Base-by-base conservation (phyloP, 2,888 invertebrate species). In the Pammene fasciana region DNA sequence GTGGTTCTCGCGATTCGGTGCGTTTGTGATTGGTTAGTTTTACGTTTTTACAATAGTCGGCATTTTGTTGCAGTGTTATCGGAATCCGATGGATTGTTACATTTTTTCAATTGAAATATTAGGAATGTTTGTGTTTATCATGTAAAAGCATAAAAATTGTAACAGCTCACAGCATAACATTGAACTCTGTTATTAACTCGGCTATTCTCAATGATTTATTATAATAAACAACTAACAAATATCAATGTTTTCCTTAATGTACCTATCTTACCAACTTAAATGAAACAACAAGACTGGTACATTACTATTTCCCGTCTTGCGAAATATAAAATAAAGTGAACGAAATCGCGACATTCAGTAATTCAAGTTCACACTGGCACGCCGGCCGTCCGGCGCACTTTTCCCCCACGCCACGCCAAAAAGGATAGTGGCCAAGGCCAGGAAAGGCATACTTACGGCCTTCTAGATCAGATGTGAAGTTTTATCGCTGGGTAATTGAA, bases 401-500 rank as follows among this genome's bases (percentile, higher is more conserved):
- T 57, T 41, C 52, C 52, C 41, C n/a, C n/a, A 9, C 50, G 18
- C n/a, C 52, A 0, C 8, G 3, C 18, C 62, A n/a, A n/a, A 50
- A 62, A 13, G 41, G 18, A 8, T 18, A 16, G 13, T n/a, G 41
- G n/a, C 50, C 8, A n/a, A 13, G n/a, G 50, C 11, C 10, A 10
- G 38, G 1, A 38, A 10, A 4, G 18, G 50, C 41, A 50, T 50
- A 62, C 62, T 62, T 62, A 62, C 18, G 52, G n/a, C 62, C n/a
- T 62, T 62, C 50, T 26, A 50, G 41, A 50, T 10, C 52, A 52
- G 41, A 52, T 56, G 80, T 83, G 78, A 79, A 89, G 87, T 90
- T 91, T 90, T 90, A 89, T 89, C 84, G 87, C 79, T 77, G 79
- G 80, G 84, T 91, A 91, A 92, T 92, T 91, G 89, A 90, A 90